Evolutionary conservation across 2,888 invertebrate genomes (phyloP), one percentile per base, ranked within the genome.

Genomic region (Spilarctia lutea): DNA sequence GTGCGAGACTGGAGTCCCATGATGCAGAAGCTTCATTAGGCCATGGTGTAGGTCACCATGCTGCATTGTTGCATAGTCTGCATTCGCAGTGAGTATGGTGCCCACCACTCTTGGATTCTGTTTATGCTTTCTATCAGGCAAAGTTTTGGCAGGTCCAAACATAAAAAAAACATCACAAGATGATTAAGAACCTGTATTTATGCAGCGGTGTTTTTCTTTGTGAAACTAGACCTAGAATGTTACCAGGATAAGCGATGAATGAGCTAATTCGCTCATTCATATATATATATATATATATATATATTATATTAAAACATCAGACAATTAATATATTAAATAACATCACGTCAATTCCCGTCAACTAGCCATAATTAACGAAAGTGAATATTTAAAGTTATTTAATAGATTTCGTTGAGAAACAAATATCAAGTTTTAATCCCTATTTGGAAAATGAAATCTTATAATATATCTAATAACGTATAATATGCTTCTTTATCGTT

Each of bases 181-280:
- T 60, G 27, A 27, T 60, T n/a, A 27, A n/a, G 27, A 27, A 60
- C 3, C 27, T 16, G 60, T 30, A 60, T 11, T 4, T 2, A 7
- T 60, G 60, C 27, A 30, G 0, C 27, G 6, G 60, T 30, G 6
- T 30, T 27, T 27, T 56, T 60, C 7, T 20, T 7, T 30, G 13
- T 16, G 11, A 35, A 82, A 85, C 72, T 79, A 75, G 75, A 78
- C 63, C 76, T 88, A 88, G 89, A 86, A 72, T 74, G 66, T 71
- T 87, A 90, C 91, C 91, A 91, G 83, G 27, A 85, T 72, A 78
- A 76, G 78, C 80, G 79, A 85, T 86, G 88, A 86, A 87, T 86
- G 87, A 81, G 68, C 45, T 2, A 33, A 33, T 71, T 79, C 86
- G 91, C 89, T 90, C 90, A n/a, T n/a, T n/a, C n/a, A n/a, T n/a